Percentiles rank a stretch among this genome's conserved stretches.
Conservation (phyloP, 2,888 invertebrate species). For the Morpho deidamia region DNA sequence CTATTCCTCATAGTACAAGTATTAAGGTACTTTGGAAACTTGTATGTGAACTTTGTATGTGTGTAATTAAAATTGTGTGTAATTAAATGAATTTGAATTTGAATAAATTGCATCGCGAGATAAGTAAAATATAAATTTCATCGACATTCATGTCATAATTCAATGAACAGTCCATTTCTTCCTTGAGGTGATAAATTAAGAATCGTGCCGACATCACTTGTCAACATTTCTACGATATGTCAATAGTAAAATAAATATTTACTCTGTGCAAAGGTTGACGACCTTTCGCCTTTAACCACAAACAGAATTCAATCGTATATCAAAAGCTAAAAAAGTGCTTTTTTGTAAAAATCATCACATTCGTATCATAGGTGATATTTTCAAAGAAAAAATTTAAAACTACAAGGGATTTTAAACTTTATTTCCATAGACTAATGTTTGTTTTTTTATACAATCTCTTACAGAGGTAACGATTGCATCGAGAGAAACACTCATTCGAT, state of each 20-base stretch:
- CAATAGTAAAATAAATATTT: conserved; percentile 24
- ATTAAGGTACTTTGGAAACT: too few species aligned
- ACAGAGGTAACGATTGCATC: background rate
- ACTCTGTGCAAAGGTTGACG: conserved; percentile 28
- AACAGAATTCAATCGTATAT: conserved; percentile 19
- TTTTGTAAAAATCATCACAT: conserved; percentile 14
- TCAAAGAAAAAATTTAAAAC: background rate
- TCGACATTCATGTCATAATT: too few species aligned
- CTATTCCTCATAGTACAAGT: too few species aligned
- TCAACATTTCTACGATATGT: conserved; percentile 32
- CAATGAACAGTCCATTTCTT: too few species aligned
- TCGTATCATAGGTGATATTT: conserved; percentile 11
- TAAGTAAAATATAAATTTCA: too few species aligned
- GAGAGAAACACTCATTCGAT: background rate
- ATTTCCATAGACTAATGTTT: background rate
- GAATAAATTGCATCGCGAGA: too few species aligned
- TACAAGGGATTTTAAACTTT: conserved; percentile 4
- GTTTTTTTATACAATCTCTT: background rate
- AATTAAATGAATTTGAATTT: too few species aligned
- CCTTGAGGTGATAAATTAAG: too few species aligned
- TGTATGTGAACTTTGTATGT: too few species aligned
- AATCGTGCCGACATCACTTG: conserved; percentile 31
- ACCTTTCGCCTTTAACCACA: conserved; percentile 21
- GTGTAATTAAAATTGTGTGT: too few species aligned
- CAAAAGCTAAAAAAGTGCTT: conserved; percentile 17